phyloP scores from a whole-genome alignment of 1,140 invertebrate species.

The Aporrectodea caliginosa region DNA sequence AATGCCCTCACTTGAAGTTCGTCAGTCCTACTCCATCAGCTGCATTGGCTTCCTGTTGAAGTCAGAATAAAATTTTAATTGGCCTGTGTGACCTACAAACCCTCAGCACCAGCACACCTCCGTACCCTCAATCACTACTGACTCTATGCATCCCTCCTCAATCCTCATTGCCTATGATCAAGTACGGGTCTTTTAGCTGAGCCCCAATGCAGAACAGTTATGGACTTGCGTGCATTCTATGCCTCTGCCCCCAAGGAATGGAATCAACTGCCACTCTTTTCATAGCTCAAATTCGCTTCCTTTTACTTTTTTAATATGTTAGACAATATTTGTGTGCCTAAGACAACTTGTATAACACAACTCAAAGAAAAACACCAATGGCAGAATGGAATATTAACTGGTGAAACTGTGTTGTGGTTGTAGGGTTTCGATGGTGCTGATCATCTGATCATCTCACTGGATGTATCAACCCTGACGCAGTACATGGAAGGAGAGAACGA shows the following conservation, averaged over 20 bases:
- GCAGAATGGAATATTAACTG: background rate
- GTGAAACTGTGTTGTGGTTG: conserved; percentile 24
- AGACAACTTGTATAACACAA: background rate
- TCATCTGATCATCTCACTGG: conserved; percentile 74
- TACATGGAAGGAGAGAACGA: conserved; percentile 61
- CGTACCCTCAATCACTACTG: too few relatives aligned
- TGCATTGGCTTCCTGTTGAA: too few relatives aligned
- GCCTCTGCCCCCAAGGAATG: background rate
- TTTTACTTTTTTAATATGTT: conserved; percentile 3
- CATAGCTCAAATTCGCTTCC: background rate
- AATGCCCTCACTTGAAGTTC: background rate
- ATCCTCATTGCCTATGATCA: too few relatives aligned
- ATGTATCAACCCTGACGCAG: conserved; percentile 68
- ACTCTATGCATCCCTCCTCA: too few relatives aligned
- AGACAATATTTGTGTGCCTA: background rate
- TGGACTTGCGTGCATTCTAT: too few relatives aligned
- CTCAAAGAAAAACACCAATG: background rate
- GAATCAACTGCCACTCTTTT: background rate
- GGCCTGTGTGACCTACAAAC: background rate
- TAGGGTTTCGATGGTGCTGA: conserved; percentile 74
- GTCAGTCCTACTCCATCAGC: background rate
- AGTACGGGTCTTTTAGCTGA: background rate
- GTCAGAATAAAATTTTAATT: too few relatives aligned
- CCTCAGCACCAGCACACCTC: background rate
- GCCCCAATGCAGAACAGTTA: too few relatives aligned